Percentiles rank a stretch among this genome's conserved stretches.
phyloP scores from a whole-genome alignment of 2,888 invertebrate species.

The Dryobotodes eremita region DNA sequence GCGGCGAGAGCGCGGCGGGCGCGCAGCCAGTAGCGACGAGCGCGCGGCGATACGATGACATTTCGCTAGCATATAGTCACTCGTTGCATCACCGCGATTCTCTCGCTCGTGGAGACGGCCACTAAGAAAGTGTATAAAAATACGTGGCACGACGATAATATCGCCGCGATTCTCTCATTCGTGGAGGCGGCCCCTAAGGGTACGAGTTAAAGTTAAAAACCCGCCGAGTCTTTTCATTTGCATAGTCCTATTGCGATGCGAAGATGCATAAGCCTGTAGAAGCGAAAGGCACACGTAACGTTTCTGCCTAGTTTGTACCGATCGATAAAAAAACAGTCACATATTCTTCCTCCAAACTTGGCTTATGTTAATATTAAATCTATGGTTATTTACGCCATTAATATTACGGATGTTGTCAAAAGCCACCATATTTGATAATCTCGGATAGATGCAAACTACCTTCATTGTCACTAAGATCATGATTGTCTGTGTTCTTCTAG shows the following conservation, averaged over 20 bases:
- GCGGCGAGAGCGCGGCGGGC: too few relatives aligned
- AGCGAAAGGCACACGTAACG: neutral
- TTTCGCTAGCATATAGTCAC: too few relatives aligned
- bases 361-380: neutral
- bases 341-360: neutral
- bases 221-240: neutral
- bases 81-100: too few relatives aligned
- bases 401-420: slow-evolving; percentile 24
- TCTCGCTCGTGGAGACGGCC: too few relatives aligned
- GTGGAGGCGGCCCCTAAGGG: neutral
- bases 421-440: slow-evolving; percentile 38
- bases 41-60: too few relatives aligned
- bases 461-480: slow-evolving; percentile 30
- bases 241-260: neutral
- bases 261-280: neutral
- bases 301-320: neutral
- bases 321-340: neutral
- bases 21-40: too few relatives aligned
- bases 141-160: too few relatives aligned
- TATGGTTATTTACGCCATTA: slow-evolving; percentile 36
- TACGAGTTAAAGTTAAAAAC: neutral
- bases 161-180: too few relatives aligned
- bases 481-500: slow-evolving; percentile 12
- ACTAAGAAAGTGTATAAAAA: too few relatives aligned
- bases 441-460: slow-evolving; percentile 45